phyloP scores from a whole-genome alignment of 2,797 vertebrate species.

The Chrysolophus pictus region DNA sequence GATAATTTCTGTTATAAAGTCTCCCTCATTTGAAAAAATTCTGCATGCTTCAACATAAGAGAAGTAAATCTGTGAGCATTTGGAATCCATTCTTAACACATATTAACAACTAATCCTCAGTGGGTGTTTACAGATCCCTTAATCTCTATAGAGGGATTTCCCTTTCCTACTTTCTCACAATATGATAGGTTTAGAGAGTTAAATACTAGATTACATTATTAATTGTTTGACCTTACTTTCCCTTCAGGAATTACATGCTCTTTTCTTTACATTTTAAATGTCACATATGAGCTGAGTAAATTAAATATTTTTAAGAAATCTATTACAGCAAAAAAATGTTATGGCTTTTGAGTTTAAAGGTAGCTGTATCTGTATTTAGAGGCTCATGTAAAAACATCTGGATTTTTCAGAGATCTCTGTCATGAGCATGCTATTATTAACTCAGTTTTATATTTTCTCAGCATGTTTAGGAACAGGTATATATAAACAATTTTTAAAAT shows the following conservation, averaged over 20 bases:
- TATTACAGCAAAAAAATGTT: rapidly evolving
- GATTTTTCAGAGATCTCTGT: neutral
- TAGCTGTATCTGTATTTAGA: neutral
- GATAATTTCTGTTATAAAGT: neutral
- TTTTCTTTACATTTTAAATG: neutral
- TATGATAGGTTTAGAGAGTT: neutral
- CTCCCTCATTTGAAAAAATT: neutral
- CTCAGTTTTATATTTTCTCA: neutral
- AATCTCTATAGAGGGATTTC: neutral
- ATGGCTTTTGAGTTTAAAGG: neutral
- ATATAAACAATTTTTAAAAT: neutral
- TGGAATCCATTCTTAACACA: conserved; percentile 5
- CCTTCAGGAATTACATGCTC: neutral
- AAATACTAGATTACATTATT: neutral
- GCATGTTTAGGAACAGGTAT: neutral
- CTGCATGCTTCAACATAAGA: neutral
- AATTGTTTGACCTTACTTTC: neutral
- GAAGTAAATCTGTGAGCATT: neutral
- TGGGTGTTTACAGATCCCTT: neutral
- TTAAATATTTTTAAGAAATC: neutral
- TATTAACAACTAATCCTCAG: neutral
- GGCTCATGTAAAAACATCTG: neutral
- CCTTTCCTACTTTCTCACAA: neutral
- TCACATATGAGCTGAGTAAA: neutral
- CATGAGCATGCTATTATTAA: neutral